A percentile compares a stretch with the other conserved stretches of the same genome.
phyloP scores from a whole-genome alignment of 1,140 invertebrate species.

The Drosophila pandora region DNA sequence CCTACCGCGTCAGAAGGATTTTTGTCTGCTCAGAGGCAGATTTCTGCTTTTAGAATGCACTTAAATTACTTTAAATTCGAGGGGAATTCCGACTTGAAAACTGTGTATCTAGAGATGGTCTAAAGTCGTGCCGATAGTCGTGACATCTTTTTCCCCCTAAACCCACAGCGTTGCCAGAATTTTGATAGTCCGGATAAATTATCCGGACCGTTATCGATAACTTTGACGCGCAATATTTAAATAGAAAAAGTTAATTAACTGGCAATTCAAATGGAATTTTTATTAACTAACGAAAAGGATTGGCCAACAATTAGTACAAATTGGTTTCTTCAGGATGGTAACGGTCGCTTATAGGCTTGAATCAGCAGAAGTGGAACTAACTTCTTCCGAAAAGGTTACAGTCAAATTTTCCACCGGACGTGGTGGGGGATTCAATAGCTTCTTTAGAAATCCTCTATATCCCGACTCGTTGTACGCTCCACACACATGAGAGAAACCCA shows the following conservation, averaged over 20 bases:
- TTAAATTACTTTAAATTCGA: slow-evolving; percentile 35
- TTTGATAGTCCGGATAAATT: too few relatives aligned
- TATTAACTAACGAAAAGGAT: too few relatives aligned
- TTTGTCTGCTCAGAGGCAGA: slow-evolving; percentile 60
- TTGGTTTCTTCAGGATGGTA: too few relatives aligned
- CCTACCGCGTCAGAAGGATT: slow-evolving; percentile 50
- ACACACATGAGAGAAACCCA: slow-evolving; percentile 67
- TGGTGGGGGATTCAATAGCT: not conserved
- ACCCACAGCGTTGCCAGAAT: too few relatives aligned
- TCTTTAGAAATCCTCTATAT: slow-evolving; percentile 20
- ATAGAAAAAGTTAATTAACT: too few relatives aligned
- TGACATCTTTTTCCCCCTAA: too few relatives aligned
- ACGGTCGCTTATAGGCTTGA: too few relatives aligned
- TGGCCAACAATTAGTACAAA: too few relatives aligned
- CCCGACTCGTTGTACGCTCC: slow-evolving; percentile 46
- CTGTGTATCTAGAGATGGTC: slow-evolving; percentile 40
- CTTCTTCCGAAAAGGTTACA: not conserved
- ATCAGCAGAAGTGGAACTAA: not conserved
- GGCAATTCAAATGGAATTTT: too few relatives aligned
- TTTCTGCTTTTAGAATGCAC: slow-evolving; percentile 40
- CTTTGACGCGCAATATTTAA: too few relatives aligned
- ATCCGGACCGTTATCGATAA: too few relatives aligned
- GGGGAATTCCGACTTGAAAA: slow-evolving; percentile 32
- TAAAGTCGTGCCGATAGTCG: not conserved
- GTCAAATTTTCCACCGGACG: not conserved